Conservation (phyloP, 2,113 vertebrate genomes). For the Daubentonia madagascariensis region DNA sequence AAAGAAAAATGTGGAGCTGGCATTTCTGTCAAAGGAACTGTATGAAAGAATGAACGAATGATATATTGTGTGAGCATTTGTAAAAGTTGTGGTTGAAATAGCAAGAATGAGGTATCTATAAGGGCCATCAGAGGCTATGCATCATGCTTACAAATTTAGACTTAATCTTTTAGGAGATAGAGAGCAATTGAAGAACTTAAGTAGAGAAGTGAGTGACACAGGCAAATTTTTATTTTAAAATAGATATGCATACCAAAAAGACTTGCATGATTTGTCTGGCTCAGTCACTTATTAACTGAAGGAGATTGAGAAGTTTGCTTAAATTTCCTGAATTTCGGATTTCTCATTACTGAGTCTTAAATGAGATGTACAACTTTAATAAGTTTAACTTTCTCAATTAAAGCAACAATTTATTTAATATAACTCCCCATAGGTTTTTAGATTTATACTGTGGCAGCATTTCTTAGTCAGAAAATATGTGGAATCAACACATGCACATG, state of each 20-base stretch:
- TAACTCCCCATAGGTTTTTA: background rate
- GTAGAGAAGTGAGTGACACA: background rate
- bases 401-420: background rate
- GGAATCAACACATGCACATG: background rate
- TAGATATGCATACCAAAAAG: background rate
- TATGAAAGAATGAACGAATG: constrained; percentile 41
- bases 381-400: background rate
- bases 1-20: constrained; percentile 21
- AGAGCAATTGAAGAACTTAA: background rate
- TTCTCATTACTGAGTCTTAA: background rate
- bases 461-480: background rate
- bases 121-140: no score
- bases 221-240: background rate
- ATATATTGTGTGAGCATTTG: constrained; percentile 36
- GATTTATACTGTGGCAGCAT: background rate
- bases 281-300: background rate
- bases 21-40: constrained; percentile 38
- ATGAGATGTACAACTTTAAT: background rate
- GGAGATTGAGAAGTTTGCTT: background rate
- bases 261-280: background rate
- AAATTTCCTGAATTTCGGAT: background rate
- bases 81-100: constrained; percentile 45
- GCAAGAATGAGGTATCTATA: constrained; percentile 35
- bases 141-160: background rate
- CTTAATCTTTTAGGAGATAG: background rate